Conservation (phyloP, 2,888 invertebrate species). For the Polia nebulosa region DNA sequence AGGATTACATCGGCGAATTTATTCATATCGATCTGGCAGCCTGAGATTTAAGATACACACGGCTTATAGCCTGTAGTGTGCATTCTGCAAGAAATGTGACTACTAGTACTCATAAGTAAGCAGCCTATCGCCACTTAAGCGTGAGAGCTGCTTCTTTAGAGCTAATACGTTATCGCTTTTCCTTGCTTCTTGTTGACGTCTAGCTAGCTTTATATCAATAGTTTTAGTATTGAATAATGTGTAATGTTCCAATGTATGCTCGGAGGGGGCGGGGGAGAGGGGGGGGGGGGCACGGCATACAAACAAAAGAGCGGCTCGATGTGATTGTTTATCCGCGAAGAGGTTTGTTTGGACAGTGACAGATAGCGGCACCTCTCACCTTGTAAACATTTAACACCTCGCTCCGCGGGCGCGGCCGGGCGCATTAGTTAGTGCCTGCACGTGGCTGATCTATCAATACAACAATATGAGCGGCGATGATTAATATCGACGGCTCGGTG, state of each 20-base stretch:
- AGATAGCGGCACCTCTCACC: conserved; percentile 78
- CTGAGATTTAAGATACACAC: conserved; percentile 40
- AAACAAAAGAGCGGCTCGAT: conserved; percentile 60
- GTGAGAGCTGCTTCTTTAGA: conserved; percentile 23
- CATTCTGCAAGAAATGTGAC: conserved; percentile 26
- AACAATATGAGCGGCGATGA: conserved; percentile 79
- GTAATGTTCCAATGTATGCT: neutral
- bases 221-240: neutral
- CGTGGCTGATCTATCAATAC: conserved; percentile 63
- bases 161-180: conserved; percentile 22
- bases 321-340: conserved; percentile 67
- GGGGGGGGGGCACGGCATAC: conserved; percentile 23
- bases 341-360: conserved; percentile 80
- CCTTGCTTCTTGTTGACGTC: conserved; percentile 3
- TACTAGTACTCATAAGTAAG: conserved; percentile 30
- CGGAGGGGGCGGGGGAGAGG: neutral
- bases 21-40: conserved; percentile 28
- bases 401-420: conserved; percentile 49
- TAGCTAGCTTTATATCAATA: conserved; percentile 7
- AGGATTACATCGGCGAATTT: conserved; percentile 27
- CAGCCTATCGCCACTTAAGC: conserved; percentile 45
- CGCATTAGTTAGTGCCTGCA: conserved; percentile 67
- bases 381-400: conserved; percentile 86
- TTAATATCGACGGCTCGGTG: conserved; percentile 76
- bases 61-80: conserved; percentile 23